Evolutionary conservation across 2,113 vertebrate genomes (phyloP).

Genomic region (pig (Sus scrofa)): T2T-Sscrofa CM000829.6:37511501-37512000

Average conservation of each 20-base stretch:
- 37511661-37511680: neutral
- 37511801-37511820: no score
- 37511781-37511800: no score
- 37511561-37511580: neutral
- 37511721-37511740: neutral
- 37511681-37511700: neutral
- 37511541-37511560: neutral
- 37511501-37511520: neutral
- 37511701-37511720: neutral
- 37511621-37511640: rapidly evolving
- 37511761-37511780: no score
- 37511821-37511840: no score
- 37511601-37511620: neutral
- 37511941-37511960: neutral
- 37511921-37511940: no score
- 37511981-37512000: slow-evolving; percentile 26
- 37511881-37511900: no score
- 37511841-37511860: no score
- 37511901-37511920: no score
- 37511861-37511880: no score
- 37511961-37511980: neutral
- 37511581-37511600: neutral
- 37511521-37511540: neutral
- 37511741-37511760: neutral
- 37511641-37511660: neutral